These are phyloP conservation scores for Oscheius sp. DNA, from an alignment of 2,888 invertebrate species.

Conservation along the genomic window DNA sequence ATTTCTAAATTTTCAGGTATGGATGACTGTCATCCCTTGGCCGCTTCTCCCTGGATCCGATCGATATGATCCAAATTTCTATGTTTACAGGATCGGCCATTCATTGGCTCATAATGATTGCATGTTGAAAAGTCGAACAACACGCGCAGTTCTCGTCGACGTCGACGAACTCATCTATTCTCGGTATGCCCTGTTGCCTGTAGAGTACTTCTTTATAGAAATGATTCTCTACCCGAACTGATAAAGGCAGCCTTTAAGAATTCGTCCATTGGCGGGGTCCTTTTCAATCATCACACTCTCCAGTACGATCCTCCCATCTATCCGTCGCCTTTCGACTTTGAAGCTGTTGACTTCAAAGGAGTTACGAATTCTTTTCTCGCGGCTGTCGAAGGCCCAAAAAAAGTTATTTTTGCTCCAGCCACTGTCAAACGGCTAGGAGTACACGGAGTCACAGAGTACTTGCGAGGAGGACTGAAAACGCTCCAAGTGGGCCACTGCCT, in stretches of 20 bases:
- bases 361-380: neutral
- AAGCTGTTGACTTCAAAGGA: neutral
- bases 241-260: neutral
- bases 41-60: conserved; percentile 33
- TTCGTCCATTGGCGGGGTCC: neutral
- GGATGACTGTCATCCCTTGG: conserved; percentile 41
- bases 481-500: neutral
- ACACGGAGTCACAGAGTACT: conserved; percentile 9
- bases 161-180: conserved; percentile 48
- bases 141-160: conserved; percentile 51
- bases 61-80: conserved; percentile 41
- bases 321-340: neutral
- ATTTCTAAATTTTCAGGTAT: conserved; percentile 7
- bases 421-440: conserved; percentile 13
- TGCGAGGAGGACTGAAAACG: neutral
- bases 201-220: too few species aligned
- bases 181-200: too few species aligned
- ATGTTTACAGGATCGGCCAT: conserved; percentile 56
- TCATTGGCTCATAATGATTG: conserved; percentile 58
- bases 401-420: conserved; percentile 7
- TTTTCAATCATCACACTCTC: conserved; percentile 1
- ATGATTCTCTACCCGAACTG: neutral
- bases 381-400: conserved; percentile 8
- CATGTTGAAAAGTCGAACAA: conserved; percentile 41
- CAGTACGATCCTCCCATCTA: conserved; percentile 14